Percentiles rank a stretch among this genome's conserved stretches.
Conservation (phyloP, 1,140 invertebrate species). For the Drosophila jambulina region DNA sequence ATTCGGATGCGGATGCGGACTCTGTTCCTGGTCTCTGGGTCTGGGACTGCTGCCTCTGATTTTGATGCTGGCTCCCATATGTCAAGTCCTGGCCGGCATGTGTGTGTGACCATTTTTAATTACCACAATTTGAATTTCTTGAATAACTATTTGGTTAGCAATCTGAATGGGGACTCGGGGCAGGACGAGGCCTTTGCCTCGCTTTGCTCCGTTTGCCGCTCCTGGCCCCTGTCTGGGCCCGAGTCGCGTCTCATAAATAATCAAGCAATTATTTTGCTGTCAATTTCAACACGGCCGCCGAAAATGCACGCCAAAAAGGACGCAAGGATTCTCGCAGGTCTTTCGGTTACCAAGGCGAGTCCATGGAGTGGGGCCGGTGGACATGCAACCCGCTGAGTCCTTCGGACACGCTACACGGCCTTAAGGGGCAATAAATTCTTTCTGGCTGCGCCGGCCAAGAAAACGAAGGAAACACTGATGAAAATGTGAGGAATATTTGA, state of each 20-base stretch:
- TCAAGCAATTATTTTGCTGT: conserved; percentile 84
- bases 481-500: background rate
- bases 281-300: conserved; percentile 83
- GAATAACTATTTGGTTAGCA: conserved; percentile 80
- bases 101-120: conserved; percentile 75
- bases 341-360: background rate
- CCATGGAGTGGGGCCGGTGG: background rate
- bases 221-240: conserved; percentile 26
- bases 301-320: conserved; percentile 70
- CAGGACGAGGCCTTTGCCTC: conserved; percentile 1
- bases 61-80: conserved; percentile 56
- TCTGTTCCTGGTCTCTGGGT: background rate
- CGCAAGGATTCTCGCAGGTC: conserved; percentile 10
- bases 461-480: conserved; percentile 45
- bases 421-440: conserved; percentile 76
- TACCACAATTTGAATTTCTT: conserved; percentile 83
- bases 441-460: conserved; percentile 55
- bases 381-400: conserved; percentile 79
- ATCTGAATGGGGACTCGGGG: conserved; percentile 40
- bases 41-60: conserved; percentile 1
- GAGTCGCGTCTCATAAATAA: conserved; percentile 81
- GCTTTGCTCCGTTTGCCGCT: background rate
- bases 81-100: conserved; percentile 58
- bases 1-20: conserved; percentile 10
- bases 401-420: conserved; percentile 76